Evolutionary conservation across 2,888 invertebrate species (phyloP).

Genomic region (Gisinianus flammeolus): DNA sequence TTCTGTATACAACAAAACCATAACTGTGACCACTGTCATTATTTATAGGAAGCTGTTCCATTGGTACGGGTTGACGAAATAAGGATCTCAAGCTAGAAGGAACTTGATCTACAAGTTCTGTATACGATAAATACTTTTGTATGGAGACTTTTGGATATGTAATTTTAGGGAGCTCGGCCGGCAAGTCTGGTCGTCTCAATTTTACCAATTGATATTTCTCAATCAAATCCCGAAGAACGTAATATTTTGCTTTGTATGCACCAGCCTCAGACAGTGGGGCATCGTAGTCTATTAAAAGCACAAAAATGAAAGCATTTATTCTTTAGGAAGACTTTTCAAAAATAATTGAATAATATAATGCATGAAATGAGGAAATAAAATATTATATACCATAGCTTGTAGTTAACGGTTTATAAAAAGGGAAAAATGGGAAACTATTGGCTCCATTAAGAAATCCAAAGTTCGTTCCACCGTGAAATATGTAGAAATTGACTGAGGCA

Average conservation of each 20-base stretch:
- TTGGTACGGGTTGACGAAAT: conserved; percentile 57
- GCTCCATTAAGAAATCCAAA: conserved; percentile 68
- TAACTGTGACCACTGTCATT: conserved; percentile 66
- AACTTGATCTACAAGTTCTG: conserved; percentile 56
- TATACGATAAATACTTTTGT: conserved; percentile 50
- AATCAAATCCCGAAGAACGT: conserved; percentile 69
- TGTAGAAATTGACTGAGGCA: conserved; percentile 62
- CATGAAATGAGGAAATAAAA: too few species aligned
- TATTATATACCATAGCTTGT: conserved; percentile 27
- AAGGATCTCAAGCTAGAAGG: conserved; percentile 7
- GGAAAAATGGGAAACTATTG: conserved; percentile 30
- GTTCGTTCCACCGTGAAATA: conserved; percentile 62
- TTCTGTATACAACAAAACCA: conserved; percentile 67
- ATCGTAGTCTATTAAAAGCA: conserved; percentile 77
- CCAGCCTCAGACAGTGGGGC: conserved; percentile 87
- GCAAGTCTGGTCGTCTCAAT: conserved; percentile 59
- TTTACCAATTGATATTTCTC: conserved; percentile 60
- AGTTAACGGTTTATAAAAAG: conserved; percentile 6
- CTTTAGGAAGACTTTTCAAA: neutral
- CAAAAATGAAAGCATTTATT: too few species aligned
- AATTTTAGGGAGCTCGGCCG: conserved; percentile 59
- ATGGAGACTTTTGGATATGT: conserved; percentile 60
- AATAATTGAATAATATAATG: neutral
- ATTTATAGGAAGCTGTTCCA: conserved; percentile 62
- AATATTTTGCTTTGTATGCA: conserved; percentile 83